Conservation (phyloP, 2,113 vertebrate species). For the Rhinoderma darwinii region DNA sequence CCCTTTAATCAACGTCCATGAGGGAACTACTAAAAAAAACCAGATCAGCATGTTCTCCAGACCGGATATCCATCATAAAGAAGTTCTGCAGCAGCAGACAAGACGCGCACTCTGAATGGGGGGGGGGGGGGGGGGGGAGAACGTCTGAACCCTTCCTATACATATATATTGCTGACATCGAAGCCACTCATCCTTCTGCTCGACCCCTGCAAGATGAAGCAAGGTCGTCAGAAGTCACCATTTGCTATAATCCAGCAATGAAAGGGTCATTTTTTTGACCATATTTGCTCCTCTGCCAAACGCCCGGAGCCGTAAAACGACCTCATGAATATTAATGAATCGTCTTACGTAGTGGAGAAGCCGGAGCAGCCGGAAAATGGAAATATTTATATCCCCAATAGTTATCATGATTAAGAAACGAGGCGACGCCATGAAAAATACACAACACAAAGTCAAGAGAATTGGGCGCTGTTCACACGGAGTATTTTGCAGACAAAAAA, state of each 20-base stretch:
- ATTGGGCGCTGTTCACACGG: too few species aligned
- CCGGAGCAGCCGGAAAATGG: neutral
- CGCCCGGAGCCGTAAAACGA: neutral
- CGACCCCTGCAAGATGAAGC: too few species aligned
- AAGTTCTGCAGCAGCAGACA: constrained; percentile 10
- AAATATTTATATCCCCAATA: neutral
- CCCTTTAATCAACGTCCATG: neutral
- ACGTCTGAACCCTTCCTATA: too few species aligned
- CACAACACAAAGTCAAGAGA: too few species aligned
- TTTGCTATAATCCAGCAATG: neutral
- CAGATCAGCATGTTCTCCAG: neutral
- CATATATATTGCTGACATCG: neutral
- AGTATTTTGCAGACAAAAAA: too few species aligned
- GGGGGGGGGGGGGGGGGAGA: too few species aligned
- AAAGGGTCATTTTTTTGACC: neutral
- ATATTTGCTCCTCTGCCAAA: neutral
- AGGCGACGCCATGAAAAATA: neutral
- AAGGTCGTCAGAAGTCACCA: too few species aligned
- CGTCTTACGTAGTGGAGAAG: neutral
- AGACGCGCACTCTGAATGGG: too few species aligned
- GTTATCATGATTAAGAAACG: neutral
- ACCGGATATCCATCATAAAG: neutral
- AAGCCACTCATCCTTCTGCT: too few species aligned
- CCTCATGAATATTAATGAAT: constrained; percentile 5
- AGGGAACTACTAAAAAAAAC: neutral